Conservation (phyloP, 1,140 invertebrate species). For the Cepaea nemoralis region DNA sequence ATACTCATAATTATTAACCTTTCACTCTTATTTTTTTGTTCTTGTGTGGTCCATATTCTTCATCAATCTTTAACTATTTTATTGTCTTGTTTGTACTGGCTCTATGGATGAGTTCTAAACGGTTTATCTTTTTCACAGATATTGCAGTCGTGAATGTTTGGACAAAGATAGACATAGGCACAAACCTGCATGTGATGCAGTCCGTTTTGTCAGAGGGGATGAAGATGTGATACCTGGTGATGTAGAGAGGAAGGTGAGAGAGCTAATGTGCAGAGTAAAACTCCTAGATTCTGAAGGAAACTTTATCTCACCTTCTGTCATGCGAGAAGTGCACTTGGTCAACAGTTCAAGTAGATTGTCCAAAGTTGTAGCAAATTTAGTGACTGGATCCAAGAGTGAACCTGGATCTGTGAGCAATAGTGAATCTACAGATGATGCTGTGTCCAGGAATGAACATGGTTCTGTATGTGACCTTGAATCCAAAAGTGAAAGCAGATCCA, state of each 20-base stretch:
- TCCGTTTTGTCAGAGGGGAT: not conserved
- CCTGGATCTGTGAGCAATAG: no score
- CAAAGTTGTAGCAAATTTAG: not conserved
- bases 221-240: not conserved
- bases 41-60: no score
- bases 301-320: not conserved
- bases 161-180: not conserved
- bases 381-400: not conserved
- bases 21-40: no score
- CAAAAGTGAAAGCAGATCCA: no score
- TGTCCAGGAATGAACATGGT: no score
- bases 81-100: no score
- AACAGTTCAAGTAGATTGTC: not conserved
- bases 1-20: no score
- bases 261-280: not conserved
- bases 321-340: not conserved
- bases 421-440: no score
- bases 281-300: not conserved
- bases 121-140: not conserved
- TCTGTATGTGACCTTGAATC: no score
- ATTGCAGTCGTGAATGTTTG: not conserved
- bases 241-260: not conserved
- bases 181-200: not conserved
- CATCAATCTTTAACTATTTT: no score
- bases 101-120: no score